A percentile compares a stretch with the other conserved stretches of the same genome.
phyloP scores from a whole-genome alignment of 2,113 vertebrate species.

The Pterophyllum scalare region DNA sequence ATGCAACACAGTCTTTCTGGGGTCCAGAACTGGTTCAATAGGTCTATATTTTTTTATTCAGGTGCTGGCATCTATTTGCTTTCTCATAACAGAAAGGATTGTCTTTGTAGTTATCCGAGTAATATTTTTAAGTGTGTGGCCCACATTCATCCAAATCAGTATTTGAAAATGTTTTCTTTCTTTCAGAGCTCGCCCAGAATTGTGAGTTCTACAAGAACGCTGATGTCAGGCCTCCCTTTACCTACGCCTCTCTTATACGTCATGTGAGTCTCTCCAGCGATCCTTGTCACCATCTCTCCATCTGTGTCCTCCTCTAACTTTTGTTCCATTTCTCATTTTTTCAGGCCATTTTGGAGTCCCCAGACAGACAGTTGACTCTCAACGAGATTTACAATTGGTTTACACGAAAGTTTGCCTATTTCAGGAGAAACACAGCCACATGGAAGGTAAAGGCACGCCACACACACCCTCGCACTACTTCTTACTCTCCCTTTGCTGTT shows the following conservation, averaged over 20 bases:
- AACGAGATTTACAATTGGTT: conserved; percentile 99
- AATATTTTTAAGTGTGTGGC: neutral
- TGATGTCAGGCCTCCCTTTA: conserved; percentile 97
- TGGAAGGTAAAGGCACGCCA: conserved; percentile 90
- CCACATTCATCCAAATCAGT: neutral
- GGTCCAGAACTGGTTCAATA: too few species aligned
- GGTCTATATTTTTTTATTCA: too few species aligned
- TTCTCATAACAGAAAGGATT: neutral
- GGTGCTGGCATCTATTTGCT: neutral
- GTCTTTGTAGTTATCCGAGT: too few species aligned
- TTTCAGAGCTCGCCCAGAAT: conserved; percentile 97
- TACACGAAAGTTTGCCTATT: conserved; percentile 99
- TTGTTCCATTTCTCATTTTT: neutral
- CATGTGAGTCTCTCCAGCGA: conserved; percentile 84
- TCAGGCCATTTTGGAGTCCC: conserved; percentile 98
- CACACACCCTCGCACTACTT: neutral
- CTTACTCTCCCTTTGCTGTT: neutral
- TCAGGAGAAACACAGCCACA: conserved; percentile 98
- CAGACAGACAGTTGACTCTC: conserved; percentile 97
- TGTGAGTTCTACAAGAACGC: conserved; percentile 99
- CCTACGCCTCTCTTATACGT: conserved; percentile 98
- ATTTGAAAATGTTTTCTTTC: neutral
- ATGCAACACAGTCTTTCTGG: neutral
- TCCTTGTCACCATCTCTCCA: neutral
- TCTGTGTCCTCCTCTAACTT: conserved; percentile 5